These are phyloP conservation scores for pig (Sus scrofa) DNA, from an alignment of 2,113 vertebrate species.

Conservation along the genomic window DNA sequence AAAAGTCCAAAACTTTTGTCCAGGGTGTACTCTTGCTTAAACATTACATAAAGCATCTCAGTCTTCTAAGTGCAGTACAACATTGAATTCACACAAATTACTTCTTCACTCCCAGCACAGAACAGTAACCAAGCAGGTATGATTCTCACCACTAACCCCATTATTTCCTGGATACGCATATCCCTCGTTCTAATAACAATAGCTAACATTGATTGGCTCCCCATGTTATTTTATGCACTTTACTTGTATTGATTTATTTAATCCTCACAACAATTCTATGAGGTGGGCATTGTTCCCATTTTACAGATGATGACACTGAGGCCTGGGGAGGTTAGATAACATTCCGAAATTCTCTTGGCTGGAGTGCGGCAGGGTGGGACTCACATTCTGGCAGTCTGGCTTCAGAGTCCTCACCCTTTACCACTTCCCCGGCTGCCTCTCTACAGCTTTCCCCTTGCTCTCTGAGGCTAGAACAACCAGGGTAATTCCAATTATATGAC, in stretches of 20 bases:
- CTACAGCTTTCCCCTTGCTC: background rate
- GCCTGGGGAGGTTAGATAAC: background rate
- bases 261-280: background rate
- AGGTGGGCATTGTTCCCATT: background rate
- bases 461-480: background rate
- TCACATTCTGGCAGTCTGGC: background rate
- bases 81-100: background rate
- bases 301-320: background rate
- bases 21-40: background rate
- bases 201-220: background rate
- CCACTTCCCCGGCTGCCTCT: background rate
- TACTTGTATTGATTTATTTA: constrained; percentile 7
- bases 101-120: background rate
- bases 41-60: background rate
- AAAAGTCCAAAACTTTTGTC: constrained; percentile 10
- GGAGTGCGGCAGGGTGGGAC: background rate
- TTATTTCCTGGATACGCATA: background rate
- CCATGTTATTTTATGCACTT: background rate
- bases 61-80: background rate
- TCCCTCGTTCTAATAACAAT: background rate
- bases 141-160: background rate
- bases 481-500: background rate
- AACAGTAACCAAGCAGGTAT: background rate
- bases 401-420: background rate
- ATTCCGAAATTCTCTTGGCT: rapidly evolving